These are phyloP conservation scores for Bothrops jararaca DNA, from an alignment of 2,113 vertebrate genomes.

Conservation along the genomic window DNA sequence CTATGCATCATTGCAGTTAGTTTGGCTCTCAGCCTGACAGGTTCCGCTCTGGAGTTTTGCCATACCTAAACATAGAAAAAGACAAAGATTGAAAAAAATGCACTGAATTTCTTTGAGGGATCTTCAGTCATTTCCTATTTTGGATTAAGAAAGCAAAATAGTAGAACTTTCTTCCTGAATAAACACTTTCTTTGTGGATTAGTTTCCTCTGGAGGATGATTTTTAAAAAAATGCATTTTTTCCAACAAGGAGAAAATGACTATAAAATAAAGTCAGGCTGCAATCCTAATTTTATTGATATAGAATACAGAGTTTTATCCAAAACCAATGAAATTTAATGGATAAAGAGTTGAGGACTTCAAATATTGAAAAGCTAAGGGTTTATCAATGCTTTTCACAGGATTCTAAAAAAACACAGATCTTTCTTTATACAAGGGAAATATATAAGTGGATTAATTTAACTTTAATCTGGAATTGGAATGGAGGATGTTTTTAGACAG, in stretches of 20 bases:
- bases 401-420: not conserved
- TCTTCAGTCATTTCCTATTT: slow-evolving; percentile 10
- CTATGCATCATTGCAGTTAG: not conserved
- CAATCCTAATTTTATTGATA: not conserved
- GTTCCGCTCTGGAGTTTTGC: not conserved
- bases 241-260: not conserved
- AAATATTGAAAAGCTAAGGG: not conserved
- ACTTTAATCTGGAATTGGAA: not conserved
- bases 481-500: not conserved
- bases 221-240: slow-evolving; percentile 2
- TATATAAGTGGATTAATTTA: not conserved
- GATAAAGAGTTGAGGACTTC: not conserved
- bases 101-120: slow-evolving; percentile 3
- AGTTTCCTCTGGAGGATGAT: not conserved
- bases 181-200: slow-evolving; percentile 20
- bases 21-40: not conserved
- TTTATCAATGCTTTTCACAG: not conserved
- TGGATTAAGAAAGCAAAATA: slow-evolving; percentile 3
- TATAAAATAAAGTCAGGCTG: not conserved
- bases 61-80: not conserved
- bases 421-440: not conserved
- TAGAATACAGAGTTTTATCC: not conserved
- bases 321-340: not conserved
- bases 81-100: not conserved
- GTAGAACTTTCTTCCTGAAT: slow-evolving; percentile 3